Percentiles rank a stretch among this genome's conserved stretches.
phyloP scores from a whole-genome alignment of 2,888 invertebrate species.

The Anoplius nigerrimus region DNA sequence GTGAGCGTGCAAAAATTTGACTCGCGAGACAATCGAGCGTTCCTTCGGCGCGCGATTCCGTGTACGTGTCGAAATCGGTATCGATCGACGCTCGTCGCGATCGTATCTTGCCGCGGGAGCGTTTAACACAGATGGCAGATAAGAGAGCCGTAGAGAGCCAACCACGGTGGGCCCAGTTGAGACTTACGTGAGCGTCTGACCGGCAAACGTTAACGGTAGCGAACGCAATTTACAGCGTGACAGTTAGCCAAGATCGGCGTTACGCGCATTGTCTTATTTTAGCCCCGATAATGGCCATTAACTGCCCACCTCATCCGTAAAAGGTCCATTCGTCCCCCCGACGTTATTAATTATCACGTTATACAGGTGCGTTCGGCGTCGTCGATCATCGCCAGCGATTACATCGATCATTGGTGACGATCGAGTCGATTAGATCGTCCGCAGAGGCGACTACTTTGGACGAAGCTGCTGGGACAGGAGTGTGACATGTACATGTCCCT shows the following conservation, averaged over 20 bases:
- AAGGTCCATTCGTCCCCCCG: background rate
- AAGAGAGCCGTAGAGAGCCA: too few relatives aligned
- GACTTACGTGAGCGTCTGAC: background rate
- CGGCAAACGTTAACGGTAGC: constrained; percentile 18
- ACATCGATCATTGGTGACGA: constrained; percentile 8
- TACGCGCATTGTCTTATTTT: constrained; percentile 2
- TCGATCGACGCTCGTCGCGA: too few relatives aligned
- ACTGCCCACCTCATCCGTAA: constrained; percentile 4
- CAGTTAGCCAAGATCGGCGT: constrained; percentile 32
- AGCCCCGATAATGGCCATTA: constrained; percentile 4
- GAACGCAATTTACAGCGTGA: constrained; percentile 28
- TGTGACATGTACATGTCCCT: too few relatives aligned
- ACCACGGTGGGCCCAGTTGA: background rate
- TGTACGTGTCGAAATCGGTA: too few relatives aligned
- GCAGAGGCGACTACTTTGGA: too few relatives aligned
- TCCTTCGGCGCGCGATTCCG: too few relatives aligned
- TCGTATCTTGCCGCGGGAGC: too few relatives aligned
- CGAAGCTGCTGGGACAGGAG: too few relatives aligned
- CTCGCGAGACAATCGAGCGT: too few relatives aligned
- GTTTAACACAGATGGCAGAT: too few relatives aligned
- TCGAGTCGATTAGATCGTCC: too few relatives aligned
- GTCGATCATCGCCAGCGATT: constrained; percentile 38
- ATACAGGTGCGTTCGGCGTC: constrained; percentile 30
- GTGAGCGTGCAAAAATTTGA: too few relatives aligned
- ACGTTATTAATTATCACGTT: constrained; percentile 51